Evolutionary conservation across 2,888 invertebrate species (phyloP).

Genomic region (Trichopria drosophilae): DNA sequence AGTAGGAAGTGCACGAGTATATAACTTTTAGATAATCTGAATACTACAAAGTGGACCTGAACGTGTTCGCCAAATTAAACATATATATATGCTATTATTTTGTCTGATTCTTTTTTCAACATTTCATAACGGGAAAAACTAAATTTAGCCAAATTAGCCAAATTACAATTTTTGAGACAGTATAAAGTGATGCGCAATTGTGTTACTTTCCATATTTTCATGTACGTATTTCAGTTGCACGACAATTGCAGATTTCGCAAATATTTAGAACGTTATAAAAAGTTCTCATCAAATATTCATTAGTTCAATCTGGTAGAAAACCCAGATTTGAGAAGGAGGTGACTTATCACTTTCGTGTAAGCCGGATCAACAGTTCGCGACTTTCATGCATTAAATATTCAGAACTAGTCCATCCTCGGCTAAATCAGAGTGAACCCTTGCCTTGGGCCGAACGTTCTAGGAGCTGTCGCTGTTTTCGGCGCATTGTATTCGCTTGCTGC

Average conservation of each 20-base stretch:
- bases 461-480: constrained; percentile 32
- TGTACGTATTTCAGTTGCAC: too few species aligned
- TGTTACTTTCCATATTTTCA: neutral
- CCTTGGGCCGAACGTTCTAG: constrained; percentile 36
- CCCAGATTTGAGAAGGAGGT: constrained; percentile 26
- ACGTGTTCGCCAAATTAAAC: too few species aligned
- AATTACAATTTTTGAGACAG: neutral
- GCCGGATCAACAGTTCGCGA: constrained; percentile 47
- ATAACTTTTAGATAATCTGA: too few species aligned
- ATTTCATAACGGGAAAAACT: neutral
- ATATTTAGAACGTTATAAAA: too few species aligned
- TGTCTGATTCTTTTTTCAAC: too few species aligned
- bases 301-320: constrained; percentile 7
- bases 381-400: constrained; percentile 48
- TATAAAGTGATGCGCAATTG: neutral
- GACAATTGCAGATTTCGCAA: too few species aligned
- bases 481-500: constrained; percentile 34
- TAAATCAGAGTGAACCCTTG: constrained; percentile 44
- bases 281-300: neutral
- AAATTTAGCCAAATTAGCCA: neutral
- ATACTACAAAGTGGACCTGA: too few species aligned
- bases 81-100: too few species aligned
- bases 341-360: constrained; percentile 52
- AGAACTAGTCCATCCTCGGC: constrained; percentile 44
- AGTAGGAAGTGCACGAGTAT: too few species aligned